Evolutionary conservation across 35 echinoderm and acorn worm species (phyloP), one percentile per base, ranked within the genome.

Genomic region (Lytechinus pictus): DNA sequence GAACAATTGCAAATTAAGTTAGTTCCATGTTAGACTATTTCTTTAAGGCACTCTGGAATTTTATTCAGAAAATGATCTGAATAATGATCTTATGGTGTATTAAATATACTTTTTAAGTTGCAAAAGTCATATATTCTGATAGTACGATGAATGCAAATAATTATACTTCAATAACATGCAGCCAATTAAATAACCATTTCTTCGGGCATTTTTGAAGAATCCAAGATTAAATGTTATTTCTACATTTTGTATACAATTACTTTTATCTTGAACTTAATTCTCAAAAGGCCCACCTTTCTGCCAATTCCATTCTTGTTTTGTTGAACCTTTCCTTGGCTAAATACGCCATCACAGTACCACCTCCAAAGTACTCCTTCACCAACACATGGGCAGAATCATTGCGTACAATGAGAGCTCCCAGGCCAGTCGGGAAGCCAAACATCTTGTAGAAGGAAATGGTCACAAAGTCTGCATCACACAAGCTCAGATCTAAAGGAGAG

Each of bases 341-440:
- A 61, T 97, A 99, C 9, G 97, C 97, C 54, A 56, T 53, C 53
- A 99, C 98, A 14, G 97, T 95, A 27, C 98, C 98, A 33, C 98
- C 98, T 91, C 98, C 98, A 94, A 97, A 99, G 54, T 97, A 99
- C 24, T n/a, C 88, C 95, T 98, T 99, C 55, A 71, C 60, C 21
- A 99, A 96, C 9, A 95, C 24, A 54, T 51, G 11, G 1, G 94
- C 72, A 92, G 97, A 87, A 12, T 97, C 97, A 27, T 98, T 99
- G 71, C 95, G 95, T 16, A 97, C 92, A 89, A 99, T 99, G 54
- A 99, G 88, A 27, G 97, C 98, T 10, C 98, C 98, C 4, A 99
- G 54, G n/a, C 98, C 98, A 92, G 98, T 99, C 13, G 98, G 98
- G 44, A 99, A 99, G 6, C 98, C 98, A 98, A 99, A 99, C 94